Percentiles rank a stretch among this genome's conserved stretches.
phyloP scores from a whole-genome alignment of 2,113 vertebrate species.

The Lanius collurio region DNA sequence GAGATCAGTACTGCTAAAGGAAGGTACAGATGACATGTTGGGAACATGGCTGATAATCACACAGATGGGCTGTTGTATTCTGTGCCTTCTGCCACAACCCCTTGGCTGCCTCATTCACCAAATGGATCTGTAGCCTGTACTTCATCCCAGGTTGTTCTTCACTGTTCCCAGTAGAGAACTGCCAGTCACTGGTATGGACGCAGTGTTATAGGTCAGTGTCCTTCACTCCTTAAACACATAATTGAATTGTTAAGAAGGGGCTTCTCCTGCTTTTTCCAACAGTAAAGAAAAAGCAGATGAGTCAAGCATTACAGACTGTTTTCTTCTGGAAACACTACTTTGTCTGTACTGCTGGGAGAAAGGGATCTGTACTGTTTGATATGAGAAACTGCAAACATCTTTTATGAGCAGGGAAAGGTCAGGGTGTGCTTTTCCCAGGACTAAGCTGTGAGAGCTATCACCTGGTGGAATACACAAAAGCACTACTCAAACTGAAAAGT shows the following conservation, averaged over 20 bases:
- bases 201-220: neutral
- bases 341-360: neutral
- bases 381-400: neutral
- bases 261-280: neutral
- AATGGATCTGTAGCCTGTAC: too few relatives aligned
- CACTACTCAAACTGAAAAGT: neutral
- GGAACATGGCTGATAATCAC: rapidly evolving
- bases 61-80: neutral
- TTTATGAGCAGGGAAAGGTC: neutral
- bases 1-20: neutral
- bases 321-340: neutral
- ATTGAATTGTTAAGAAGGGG: neutral
- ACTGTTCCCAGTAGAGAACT: neutral
- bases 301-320: neutral
- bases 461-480: neutral
- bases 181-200: neutral
- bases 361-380: neutral
- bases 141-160: neutral
- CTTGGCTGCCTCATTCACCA: neutral
- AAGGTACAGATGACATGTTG: neutral
- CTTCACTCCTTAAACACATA: neutral
- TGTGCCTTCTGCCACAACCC: neutral
- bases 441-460: neutral
- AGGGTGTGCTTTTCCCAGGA: neutral
- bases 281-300: neutral